A percentile compares a stretch with the other conserved stretches of the same genome.
These are phyloP conservation scores for Cotesia typhae DNA, from an alignment of 1,140 invertebrate species.

Conservation along the genomic window DNA sequence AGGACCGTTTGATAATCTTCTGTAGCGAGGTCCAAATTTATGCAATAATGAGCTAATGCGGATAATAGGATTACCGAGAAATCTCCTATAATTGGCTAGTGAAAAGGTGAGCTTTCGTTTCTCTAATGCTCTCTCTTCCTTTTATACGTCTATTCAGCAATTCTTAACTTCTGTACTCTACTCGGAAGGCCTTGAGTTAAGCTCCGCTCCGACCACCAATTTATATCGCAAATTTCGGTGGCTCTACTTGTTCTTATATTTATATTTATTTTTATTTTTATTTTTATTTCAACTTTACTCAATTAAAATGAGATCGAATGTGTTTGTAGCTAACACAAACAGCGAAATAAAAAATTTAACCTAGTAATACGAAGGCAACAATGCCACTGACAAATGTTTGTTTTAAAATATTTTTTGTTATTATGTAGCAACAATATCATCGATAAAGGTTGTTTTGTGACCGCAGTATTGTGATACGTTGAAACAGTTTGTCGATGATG, in stretches of 20 bases:
- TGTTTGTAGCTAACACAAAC: too few relatives aligned
- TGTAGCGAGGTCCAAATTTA: conserved; percentile 35
- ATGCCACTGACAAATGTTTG: neutral
- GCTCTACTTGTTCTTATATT: too few relatives aligned
- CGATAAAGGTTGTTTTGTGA: conserved; percentile 40
- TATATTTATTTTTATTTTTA: too few relatives aligned
- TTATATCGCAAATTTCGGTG: too few relatives aligned
- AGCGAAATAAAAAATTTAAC: neutral
- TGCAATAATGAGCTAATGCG: conserved; percentile 48
- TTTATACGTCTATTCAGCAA: conserved; percentile 13
- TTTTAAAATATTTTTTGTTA: conserved; percentile 19
- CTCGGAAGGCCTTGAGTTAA: conserved; percentile 37
- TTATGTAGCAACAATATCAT: conserved; percentile 29
- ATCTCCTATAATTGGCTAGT: conserved; percentile 47
- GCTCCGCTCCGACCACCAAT: neutral
- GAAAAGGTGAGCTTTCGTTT: conserved; percentile 45
- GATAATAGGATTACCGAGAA: conserved; percentile 46
- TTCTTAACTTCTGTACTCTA: conserved; percentile 36
- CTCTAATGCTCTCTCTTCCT: conserved; percentile 35
- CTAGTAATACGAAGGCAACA: too few relatives aligned
- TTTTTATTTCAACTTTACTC: too few relatives aligned
- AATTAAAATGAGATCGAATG: too few relatives aligned
- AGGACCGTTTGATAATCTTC: conserved; percentile 36
- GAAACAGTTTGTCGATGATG: conserved; percentile 41
- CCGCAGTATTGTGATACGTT: conserved; percentile 19